Evolutionary conservation across 2,797 vertebrate genomes (phyloP).

Genomic region (Silurus aristotelis): DNA sequence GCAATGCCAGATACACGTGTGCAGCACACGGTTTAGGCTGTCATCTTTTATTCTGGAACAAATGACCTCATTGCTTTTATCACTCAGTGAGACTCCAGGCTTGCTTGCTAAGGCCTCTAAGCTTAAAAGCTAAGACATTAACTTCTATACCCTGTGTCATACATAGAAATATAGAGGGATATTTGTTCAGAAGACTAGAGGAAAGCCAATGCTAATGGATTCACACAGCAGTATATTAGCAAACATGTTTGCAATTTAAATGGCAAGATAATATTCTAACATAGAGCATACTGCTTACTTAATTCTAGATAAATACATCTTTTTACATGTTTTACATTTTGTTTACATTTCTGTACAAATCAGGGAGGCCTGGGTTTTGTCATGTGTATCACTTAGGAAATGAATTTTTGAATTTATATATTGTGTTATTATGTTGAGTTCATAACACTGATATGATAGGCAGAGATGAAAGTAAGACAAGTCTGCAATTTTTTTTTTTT

Average conservation of each 20-base stretch:
- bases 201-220: not conserved
- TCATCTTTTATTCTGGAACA: constrained; percentile 55
- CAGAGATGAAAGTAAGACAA: not conserved
- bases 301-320: not conserved
- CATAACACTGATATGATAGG: not conserved
- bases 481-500: not conserved
- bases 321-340: not conserved
- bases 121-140: constrained; percentile 11
- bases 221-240: not conserved
- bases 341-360: not conserved
- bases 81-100: constrained; percentile 51
- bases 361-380: not conserved
- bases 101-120: constrained; percentile 31
- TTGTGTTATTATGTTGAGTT: not conserved
- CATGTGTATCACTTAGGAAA: too few species aligned
- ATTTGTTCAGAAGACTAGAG: constrained; percentile 24
- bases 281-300: not conserved
- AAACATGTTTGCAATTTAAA: not conserved
- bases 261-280: not conserved
- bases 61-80: constrained; percentile 56
- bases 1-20: constrained; percentile 1
- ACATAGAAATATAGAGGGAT: constrained; percentile 27
- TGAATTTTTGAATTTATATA: not conserved
- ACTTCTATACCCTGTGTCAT: constrained; percentile 29
- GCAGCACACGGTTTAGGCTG: constrained; percentile 25